phyloP scores from a whole-genome alignment of 2,113 vertebrate species.

The Synchiropus splendidus region DNA sequence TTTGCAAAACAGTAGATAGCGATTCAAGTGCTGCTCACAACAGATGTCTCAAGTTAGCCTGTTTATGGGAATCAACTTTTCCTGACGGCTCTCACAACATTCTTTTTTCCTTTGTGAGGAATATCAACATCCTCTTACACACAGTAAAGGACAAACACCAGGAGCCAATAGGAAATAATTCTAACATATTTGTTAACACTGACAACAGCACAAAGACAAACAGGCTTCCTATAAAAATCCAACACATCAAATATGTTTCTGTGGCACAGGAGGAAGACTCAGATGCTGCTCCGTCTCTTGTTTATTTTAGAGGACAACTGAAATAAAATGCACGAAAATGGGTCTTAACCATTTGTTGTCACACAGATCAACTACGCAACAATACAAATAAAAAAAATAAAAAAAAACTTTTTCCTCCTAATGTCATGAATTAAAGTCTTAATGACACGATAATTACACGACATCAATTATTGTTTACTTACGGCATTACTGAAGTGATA shows the following conservation, averaged over 20 bases:
- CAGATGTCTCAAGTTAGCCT: slow-evolving; percentile 63
- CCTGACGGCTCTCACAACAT: slow-evolving; percentile 51
- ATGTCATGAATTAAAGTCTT: no score
- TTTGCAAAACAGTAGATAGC: slow-evolving; percentile 51
- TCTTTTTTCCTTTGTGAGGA: slow-evolving; percentile 27
- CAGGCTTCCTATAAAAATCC: slow-evolving; percentile 46
- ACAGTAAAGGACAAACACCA: slow-evolving; percentile 50
- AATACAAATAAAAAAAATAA: no score
- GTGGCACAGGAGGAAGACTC: slow-evolving; percentile 18
- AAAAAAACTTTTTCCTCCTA: no score
- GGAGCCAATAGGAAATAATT: slow-evolving; percentile 44
- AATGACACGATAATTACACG: no score
- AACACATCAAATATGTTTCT: slow-evolving; percentile 26
- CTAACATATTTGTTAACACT: slow-evolving; percentile 58
- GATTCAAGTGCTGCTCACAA: slow-evolving; percentile 50
- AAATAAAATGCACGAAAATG: not conserved
- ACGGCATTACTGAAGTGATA: no score
- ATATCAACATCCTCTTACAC: slow-evolving; percentile 46
- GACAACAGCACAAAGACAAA: slow-evolving; percentile 53
- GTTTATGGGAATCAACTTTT: slow-evolving; percentile 64
- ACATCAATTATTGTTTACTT: no score
- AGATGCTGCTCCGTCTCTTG: slow-evolving; percentile 14
- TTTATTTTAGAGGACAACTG: not conserved
- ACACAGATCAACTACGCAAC: no score
- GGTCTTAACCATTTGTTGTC: not conserved